These are phyloP conservation scores for Himalopsyche tibetana DNA, from an alignment of 2,888 invertebrate genomes.

Conservation along the genomic window DNA sequence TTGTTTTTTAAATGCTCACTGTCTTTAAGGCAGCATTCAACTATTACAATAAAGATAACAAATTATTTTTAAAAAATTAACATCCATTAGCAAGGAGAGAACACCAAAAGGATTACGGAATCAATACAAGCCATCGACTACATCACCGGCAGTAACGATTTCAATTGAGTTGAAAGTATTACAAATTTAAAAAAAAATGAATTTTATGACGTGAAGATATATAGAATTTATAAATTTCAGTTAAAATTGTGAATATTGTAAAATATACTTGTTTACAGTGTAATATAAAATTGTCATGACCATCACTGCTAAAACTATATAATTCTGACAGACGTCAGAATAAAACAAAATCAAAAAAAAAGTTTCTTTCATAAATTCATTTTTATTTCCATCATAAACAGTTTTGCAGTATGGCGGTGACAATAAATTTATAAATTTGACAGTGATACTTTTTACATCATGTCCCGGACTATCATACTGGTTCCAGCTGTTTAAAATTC, in stretches of 20 bases:
- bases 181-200: too few relatives aligned
- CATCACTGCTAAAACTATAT: too few relatives aligned
- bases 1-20: slow-evolving; percentile 49
- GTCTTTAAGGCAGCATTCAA: slow-evolving; percentile 51
- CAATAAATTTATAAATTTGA: background rate
- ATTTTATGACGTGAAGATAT: too few relatives aligned
- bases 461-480: background rate
- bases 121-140: background rate
- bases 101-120: slow-evolving; percentile 25
- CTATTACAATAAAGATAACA: slow-evolving; percentile 29
- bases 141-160: background rate
- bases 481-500: background rate
- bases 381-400: too few relatives aligned
- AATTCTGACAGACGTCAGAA: too few relatives aligned
- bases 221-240: too few relatives aligned
- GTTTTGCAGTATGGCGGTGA: background rate
- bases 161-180: too few relatives aligned
- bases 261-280: too few relatives aligned
- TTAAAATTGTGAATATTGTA: too few relatives aligned
- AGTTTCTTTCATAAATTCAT: too few relatives aligned
- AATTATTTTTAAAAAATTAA: background rate
- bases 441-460: background rate
- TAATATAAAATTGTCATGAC: too few relatives aligned
- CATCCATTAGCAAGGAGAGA: slow-evolving; percentile 13
- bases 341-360: too few relatives aligned